Percentiles rank a stretch among this genome's conserved stretches.
These are phyloP conservation scores for Anoura caudifer DNA, from an alignment of 2,113 vertebrate species.

Conservation along the genomic window DNA sequence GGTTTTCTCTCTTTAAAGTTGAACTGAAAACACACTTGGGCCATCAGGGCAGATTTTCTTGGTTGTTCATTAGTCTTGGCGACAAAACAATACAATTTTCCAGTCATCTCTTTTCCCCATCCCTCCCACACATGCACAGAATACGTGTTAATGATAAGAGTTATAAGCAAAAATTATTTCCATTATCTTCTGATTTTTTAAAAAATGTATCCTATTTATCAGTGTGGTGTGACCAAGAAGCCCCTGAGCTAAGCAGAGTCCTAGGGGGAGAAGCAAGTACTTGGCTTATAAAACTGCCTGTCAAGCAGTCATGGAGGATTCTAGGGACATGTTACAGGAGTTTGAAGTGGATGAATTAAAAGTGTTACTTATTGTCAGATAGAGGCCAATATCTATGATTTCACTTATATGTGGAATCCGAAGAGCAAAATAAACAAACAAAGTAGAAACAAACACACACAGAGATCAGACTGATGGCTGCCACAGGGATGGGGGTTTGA, in stretches of 20 bases:
- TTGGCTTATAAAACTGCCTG: not conserved
- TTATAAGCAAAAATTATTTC: not conserved
- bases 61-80: conserved; percentile 11
- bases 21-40: conserved; percentile 26
- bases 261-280: not conserved
- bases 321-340: not conserved
- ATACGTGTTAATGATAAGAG: not conserved
- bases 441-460: not conserved
- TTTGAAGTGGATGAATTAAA: not conserved
- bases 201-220: not conserved
- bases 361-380: not conserved
- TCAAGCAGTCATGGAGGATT: not conserved
- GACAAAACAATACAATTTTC: conserved; percentile 41
- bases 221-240: not conserved
- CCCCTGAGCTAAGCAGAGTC: not conserved
- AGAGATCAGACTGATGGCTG: not conserved
- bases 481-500: not conserved
- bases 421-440: not conserved
- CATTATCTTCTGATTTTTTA: not conserved
- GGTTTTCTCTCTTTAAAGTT: not conserved
- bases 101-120: not conserved
- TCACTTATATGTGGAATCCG: not conserved
- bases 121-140: not conserved
- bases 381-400: not conserved
- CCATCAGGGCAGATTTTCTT: conserved; percentile 10